phyloP scores from a whole-genome alignment of 2,888 invertebrate genomes.

The Lepidocyrtoides sp. region DNA sequence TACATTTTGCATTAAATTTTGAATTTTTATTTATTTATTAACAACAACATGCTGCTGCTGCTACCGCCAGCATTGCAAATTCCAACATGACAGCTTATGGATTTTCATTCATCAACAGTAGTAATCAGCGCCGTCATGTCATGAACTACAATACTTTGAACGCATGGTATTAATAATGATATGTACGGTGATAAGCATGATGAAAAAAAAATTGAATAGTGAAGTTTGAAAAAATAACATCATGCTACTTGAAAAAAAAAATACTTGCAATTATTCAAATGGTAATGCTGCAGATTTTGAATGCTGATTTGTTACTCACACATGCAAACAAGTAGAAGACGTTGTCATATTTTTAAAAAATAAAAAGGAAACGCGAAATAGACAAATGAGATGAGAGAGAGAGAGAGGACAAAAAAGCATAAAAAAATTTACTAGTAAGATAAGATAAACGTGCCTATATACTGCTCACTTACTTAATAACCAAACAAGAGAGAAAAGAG shows the following conservation, averaged over 20 bases:
- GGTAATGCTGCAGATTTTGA: background rate
- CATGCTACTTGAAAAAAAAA: background rate
- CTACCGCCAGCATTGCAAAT: background rate
- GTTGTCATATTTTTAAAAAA: slow-evolving; percentile 4
- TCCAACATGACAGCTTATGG: background rate
- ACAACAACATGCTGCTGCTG: background rate
- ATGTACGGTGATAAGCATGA: background rate
- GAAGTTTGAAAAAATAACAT: too few species aligned
- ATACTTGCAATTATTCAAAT: background rate
- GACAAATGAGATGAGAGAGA: background rate
- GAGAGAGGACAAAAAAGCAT: background rate
- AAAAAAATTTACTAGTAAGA: background rate
- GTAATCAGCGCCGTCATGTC: slow-evolving; percentile 45
- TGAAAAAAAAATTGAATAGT: background rate
- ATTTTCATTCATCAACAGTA: slow-evolving; percentile 21
- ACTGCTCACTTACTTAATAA: background rate
- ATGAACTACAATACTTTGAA: slow-evolving; percentile 18
- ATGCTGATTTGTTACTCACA: background rate
- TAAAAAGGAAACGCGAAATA: background rate
- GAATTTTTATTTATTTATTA: too few species aligned
- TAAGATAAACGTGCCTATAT: background rate
- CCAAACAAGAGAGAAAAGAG: slow-evolving; percentile 18
- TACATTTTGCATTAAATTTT: background rate
- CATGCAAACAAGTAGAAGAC: slow-evolving; percentile 2
- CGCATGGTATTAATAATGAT: background rate